These are phyloP conservation scores for Lordiphosa andalusiaca DNA, from an alignment of 2,888 invertebrate species.

Conservation along the genomic window DNA sequence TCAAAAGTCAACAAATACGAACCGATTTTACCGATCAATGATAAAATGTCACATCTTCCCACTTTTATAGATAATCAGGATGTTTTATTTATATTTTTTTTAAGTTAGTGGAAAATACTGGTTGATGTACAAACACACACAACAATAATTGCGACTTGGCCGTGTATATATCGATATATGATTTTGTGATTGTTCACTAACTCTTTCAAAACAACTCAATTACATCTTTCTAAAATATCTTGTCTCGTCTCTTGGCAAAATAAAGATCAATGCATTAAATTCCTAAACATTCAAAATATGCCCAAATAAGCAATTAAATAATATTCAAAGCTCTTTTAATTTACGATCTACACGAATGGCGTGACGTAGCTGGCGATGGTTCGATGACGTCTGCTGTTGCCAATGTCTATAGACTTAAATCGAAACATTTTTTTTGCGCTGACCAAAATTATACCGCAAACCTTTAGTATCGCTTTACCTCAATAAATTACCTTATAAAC, in stretches of 20 bases:
- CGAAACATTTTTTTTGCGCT: conserved; percentile 20
- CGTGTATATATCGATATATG: too few relatives aligned
- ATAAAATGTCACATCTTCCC: too few relatives aligned
- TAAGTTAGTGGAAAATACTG: too few relatives aligned
- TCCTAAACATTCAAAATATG: neutral
- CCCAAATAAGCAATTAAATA: conserved; percentile 4
- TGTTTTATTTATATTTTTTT: too few relatives aligned
- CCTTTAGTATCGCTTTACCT: conserved; percentile 12
- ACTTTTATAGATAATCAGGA: too few relatives aligned
- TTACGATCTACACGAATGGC: conserved; percentile 12
- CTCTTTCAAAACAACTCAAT: too few relatives aligned
- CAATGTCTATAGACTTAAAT: conserved; percentile 32
- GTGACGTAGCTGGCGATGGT: conserved; percentile 24
- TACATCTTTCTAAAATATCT: too few relatives aligned
- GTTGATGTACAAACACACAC: too few relatives aligned
- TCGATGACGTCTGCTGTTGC: conserved; percentile 35
- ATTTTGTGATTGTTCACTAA: too few relatives aligned
- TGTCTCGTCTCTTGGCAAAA: neutral
- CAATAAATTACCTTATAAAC: conserved; percentile 59
- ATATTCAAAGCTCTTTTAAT: conserved; percentile 11
- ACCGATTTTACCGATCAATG: too few relatives aligned
- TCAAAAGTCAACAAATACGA: too few relatives aligned
- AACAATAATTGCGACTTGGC: too few relatives aligned
- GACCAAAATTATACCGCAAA: conserved; percentile 15
- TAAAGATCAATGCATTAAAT: neutral